Conservation (phyloP, 23 tunicate genomes). For the Oikopleura vanhoeffeni region DNA sequence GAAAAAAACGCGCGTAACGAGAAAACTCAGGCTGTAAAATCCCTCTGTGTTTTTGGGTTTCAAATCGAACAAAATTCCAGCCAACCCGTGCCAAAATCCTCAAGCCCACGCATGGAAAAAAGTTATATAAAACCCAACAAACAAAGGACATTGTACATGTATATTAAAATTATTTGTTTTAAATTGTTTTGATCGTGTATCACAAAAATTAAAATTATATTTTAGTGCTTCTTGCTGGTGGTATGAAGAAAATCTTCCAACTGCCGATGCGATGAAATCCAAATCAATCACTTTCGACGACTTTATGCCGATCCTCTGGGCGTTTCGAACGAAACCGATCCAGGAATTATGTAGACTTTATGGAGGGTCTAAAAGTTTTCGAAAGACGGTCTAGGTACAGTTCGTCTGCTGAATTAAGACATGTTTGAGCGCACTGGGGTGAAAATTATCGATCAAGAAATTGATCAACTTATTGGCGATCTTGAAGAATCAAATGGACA, state of each 20-base stretch:
- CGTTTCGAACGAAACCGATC: background rate
- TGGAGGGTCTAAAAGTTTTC: conserved; percentile 12
- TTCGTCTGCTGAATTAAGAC: background rate
- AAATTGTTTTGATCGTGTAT: no score
- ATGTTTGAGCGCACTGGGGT: background rate
- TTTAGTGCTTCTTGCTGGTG: background rate
- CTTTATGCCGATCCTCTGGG: background rate
- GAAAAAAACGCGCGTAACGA: no score
- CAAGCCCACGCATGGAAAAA: no score
- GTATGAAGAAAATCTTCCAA: background rate
- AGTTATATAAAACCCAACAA: no score
- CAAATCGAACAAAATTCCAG: no score
- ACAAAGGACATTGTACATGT: no score
- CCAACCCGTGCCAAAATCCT: no score
- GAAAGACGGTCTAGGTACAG: background rate
- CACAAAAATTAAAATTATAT: no score
- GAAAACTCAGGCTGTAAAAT: no score
- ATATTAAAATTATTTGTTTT: no score
- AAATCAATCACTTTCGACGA: background rate
- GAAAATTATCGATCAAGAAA: background rate
- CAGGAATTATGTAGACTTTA: background rate
- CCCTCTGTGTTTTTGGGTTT: no score
- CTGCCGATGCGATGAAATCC: background rate
- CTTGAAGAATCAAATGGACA: background rate
- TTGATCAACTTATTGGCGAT: background rate